Evolutionary conservation across 1,140 invertebrate genomes (phyloP).

Genomic region (Scaptomyza graminum): DNA sequence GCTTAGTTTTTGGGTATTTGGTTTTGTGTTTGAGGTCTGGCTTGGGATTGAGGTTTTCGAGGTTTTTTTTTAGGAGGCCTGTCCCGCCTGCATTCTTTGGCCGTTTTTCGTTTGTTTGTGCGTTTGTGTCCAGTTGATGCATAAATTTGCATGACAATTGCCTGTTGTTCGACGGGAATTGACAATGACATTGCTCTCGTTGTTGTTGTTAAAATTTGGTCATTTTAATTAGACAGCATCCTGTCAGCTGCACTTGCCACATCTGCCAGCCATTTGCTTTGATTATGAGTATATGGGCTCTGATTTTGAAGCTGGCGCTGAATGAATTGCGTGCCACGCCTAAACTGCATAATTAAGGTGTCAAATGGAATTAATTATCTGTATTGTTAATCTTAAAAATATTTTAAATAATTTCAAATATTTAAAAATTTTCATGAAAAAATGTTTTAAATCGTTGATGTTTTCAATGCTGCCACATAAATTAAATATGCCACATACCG

Average conservation of each 20-base stretch:
- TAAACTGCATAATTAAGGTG: slow-evolving; percentile 2
- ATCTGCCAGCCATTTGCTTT: slow-evolving; percentile 19
- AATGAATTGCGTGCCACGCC: neutral
- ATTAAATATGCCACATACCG: slow-evolving; percentile 57
- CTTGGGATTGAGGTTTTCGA: neutral
- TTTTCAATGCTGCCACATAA: slow-evolving; percentile 22
- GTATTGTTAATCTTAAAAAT: neutral
- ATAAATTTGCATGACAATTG: slow-evolving; percentile 74
- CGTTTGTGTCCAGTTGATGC: slow-evolving; percentile 52
- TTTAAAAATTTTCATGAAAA: neutral
- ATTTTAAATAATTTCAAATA: slow-evolving; percentile 7
- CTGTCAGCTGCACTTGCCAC: slow-evolving; percentile 48
- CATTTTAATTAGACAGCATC: slow-evolving; percentile 73
- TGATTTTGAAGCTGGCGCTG: slow-evolving; percentile 24
- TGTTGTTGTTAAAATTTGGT: slow-evolving; percentile 58
- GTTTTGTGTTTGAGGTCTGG: slow-evolving; percentile 32
- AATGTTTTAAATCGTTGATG: slow-evolving; percentile 19
- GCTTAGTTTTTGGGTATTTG: slow-evolving; percentile 54
- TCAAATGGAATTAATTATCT: neutral
- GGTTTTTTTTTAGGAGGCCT: neutral
- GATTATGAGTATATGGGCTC: slow-evolving; percentile 36
- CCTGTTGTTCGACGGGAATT: slow-evolving; percentile 35
- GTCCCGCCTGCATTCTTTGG: slow-evolving; percentile 1
- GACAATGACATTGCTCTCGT: slow-evolving; percentile 13
- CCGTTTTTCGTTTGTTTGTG: slow-evolving; percentile 44